These are phyloP conservation scores for Pristionchus maxplancki DNA, from an alignment of 2,888 invertebrate species.

Conservation along the genomic window DNA sequence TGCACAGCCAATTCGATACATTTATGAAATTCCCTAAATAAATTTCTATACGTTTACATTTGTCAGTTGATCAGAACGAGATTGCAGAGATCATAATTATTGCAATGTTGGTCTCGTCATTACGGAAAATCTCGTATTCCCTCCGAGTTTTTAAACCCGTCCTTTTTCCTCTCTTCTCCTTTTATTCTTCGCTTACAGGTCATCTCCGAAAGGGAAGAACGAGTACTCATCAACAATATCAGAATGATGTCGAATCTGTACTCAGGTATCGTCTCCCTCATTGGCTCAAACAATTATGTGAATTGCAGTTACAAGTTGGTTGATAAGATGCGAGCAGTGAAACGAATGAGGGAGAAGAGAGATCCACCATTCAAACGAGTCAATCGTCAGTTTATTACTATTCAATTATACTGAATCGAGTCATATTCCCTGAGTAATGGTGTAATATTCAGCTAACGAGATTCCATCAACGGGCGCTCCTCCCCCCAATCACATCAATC, in stretches of 20 bases:
- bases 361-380: constrained; percentile 1
- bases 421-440: neutral
- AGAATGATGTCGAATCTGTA: constrained; percentile 83
- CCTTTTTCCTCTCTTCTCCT: neutral
- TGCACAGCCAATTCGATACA: neutral
- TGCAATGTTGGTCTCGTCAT: no score
- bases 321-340: constrained; percentile 26
- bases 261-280: constrained; percentile 53
- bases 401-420: neutral
- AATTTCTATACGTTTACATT: no score
- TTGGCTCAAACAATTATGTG: neutral
- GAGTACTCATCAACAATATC: constrained; percentile 86
- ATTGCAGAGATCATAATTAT: no score
- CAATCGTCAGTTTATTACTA: neutral
- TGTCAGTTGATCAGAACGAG: no score
- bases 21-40: no score
- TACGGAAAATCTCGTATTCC: neutral
- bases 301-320: constrained; percentile 7
- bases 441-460: neutral
- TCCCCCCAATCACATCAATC: neutral
- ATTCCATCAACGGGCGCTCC: constrained; percentile 5
- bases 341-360: constrained; percentile 24
- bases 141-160: neutral
- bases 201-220: constrained; percentile 82
- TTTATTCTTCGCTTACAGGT: constrained; percentile 62